Evolutionary conservation across 2,888 invertebrate species (phyloP).

Genomic region (Aethes cnicana): DNA sequence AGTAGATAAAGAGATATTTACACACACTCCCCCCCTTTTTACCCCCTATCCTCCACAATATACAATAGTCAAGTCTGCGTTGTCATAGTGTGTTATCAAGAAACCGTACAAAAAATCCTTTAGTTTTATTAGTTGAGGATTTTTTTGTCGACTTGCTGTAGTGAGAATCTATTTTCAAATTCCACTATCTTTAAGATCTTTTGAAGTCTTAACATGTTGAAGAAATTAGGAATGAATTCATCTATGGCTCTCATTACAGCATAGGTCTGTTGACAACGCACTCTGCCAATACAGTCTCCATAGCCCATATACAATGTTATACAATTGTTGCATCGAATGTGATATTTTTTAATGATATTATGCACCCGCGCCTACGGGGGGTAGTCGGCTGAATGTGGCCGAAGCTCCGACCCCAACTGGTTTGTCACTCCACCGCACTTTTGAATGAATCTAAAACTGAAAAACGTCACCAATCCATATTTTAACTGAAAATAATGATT

Average conservation of each 20-base stretch:
- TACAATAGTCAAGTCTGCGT: constrained; percentile 68
- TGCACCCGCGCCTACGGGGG: constrained; percentile 55
- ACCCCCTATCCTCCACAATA: constrained; percentile 70
- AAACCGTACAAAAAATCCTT: constrained; percentile 6
- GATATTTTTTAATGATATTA: constrained; percentile 63
- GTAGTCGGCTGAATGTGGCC: constrained; percentile 35
- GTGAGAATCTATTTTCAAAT: neutral
- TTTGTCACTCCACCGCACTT: constrained; percentile 57
- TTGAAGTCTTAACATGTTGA: constrained; percentile 1
- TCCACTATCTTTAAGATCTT: neutral
- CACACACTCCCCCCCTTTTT: constrained; percentile 50
- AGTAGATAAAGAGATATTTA: constrained; percentile 67
- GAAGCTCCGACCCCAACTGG: constrained; percentile 45
- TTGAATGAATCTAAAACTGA: constrained; percentile 50
- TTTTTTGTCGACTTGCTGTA: neutral
- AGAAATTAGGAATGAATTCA: neutral
- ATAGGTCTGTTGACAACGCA: constrained; percentile 36
- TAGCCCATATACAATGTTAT: constrained; percentile 73
- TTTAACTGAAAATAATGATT: neutral
- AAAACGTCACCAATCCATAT: too few relatives aligned
- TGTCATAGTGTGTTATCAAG: constrained; percentile 48
- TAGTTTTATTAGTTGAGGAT: constrained; percentile 43
- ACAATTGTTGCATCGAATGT: constrained; percentile 66
- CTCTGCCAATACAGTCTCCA: constrained; percentile 59
- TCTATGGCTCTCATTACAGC: constrained; percentile 8